phyloP scores from a whole-genome alignment of 2,888 invertebrate genomes.

The Lycophotia porphyrea region DNA sequence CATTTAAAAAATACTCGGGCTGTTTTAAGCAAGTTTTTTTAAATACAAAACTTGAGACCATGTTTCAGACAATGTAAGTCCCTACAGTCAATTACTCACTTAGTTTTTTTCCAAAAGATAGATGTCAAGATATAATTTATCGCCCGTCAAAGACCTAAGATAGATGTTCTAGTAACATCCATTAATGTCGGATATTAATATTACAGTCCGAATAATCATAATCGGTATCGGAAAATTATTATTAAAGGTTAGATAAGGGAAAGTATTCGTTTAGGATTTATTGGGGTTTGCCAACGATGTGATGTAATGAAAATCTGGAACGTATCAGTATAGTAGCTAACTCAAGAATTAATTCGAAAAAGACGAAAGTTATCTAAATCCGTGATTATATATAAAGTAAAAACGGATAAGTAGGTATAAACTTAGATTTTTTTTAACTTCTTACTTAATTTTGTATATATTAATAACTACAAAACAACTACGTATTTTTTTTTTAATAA shows the following conservation, averaged over 20 bases:
- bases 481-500: too few relatives aligned
- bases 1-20: conserved; percentile 8
- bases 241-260: not conserved
- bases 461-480: too few relatives aligned
- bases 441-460: too few relatives aligned
- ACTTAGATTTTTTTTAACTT: too few relatives aligned
- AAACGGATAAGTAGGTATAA: too few relatives aligned
- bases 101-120: conserved; percentile 20
- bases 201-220: conserved; percentile 7
- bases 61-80: not conserved
- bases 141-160: conserved; percentile 23
- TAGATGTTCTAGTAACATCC: conserved; percentile 33
- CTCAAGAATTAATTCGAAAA: too few relatives aligned
- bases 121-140: conserved; percentile 42
- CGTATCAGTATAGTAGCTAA: not conserved
- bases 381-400: too few relatives aligned
- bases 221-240: conserved; percentile 18
- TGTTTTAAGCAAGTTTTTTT: not conserved
- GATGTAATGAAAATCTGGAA: not conserved
- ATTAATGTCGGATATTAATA: conserved; percentile 45
- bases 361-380: too few relatives aligned
- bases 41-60: not conserved
- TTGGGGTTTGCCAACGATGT: not conserved
- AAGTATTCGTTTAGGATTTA: conserved; percentile 13
- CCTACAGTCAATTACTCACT: conserved; percentile 7